Evolutionary conservation across 1,140 invertebrate genomes (phyloP).

Genomic region (Heliconius hermathena): DNA sequence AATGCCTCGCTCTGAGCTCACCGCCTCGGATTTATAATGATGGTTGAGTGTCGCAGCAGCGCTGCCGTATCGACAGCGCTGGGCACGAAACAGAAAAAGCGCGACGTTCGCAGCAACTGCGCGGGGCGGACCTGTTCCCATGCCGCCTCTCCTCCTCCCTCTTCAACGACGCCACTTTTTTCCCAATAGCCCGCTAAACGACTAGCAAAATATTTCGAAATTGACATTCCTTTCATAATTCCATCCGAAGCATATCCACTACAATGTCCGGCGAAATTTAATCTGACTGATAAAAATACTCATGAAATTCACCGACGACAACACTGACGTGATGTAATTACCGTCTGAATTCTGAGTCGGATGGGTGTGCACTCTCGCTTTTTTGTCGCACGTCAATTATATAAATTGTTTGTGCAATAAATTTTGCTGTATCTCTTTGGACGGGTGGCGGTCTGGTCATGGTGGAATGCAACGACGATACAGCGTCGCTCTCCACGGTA

Average conservation of each 20-base stretch:
- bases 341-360: constrained; percentile 63
- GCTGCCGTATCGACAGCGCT: constrained; percentile 64
- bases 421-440: constrained; percentile 75
- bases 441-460: constrained; percentile 60
- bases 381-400: constrained; percentile 80
- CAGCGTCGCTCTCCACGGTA: constrained; percentile 53
- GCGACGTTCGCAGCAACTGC: constrained; percentile 57
- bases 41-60: constrained; percentile 64
- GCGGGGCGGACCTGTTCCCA: constrained; percentile 67
- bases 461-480: constrained; percentile 71
- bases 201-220: constrained; percentile 77
- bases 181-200: constrained; percentile 59
- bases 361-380: constrained; percentile 76
- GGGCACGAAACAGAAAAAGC: constrained; percentile 59
- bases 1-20: constrained; percentile 74
- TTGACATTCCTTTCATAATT: constrained; percentile 79
- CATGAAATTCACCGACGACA: constrained; percentile 62
- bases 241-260: constrained; percentile 69
- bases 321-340: constrained; percentile 68
- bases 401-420: constrained; percentile 81
- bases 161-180: constrained; percentile 62
- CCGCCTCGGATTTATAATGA: constrained; percentile 78
- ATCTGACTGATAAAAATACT: constrained; percentile 67
- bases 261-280: constrained; percentile 62
- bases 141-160: constrained; percentile 47